phyloP scores from a whole-genome alignment of 2,113 vertebrate genomes.

The Nerophis lumbriciformis region DNA sequence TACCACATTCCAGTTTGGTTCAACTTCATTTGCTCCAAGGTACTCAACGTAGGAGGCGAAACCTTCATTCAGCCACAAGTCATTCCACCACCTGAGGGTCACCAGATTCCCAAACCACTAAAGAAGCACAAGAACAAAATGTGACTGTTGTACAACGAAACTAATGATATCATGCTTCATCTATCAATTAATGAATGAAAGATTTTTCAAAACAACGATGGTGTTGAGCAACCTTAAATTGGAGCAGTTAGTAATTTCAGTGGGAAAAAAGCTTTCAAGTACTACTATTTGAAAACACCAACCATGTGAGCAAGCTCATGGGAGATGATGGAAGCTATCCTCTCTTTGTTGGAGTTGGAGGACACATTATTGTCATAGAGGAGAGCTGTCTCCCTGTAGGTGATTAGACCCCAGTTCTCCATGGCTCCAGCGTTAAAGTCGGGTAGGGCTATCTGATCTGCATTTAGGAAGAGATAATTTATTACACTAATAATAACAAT shows the following conservation, averaged over 20 bases:
- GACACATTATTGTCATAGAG: slow-evolving; percentile 64
- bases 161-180: background rate
- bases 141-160: background rate
- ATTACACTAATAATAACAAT: background rate
- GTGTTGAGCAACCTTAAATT: no score
- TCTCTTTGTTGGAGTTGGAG: slow-evolving; percentile 73
- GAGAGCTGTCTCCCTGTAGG: slow-evolving; percentile 74
- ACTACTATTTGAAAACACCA: background rate
- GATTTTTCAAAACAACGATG: background rate
- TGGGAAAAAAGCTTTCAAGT: no score
- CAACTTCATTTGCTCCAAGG: slow-evolving; percentile 74
- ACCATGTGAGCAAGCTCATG: slow-evolving; percentile 80
- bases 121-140: background rate
- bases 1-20: slow-evolving; percentile 78
- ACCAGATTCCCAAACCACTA: slow-evolving; percentile 98
- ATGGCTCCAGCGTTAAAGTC: slow-evolving; percentile 76
- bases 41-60: slow-evolving; percentile 93
- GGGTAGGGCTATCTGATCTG: slow-evolving; percentile 76
- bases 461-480: background rate
- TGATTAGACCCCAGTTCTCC: slow-evolving; percentile 80
- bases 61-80: slow-evolving; percentile 95
- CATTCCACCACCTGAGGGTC: slow-evolving; percentile 91
- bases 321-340: slow-evolving; percentile 67
- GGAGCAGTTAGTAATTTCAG: no score
- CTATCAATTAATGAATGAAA: background rate